Base-by-base conservation (phyloP, 1,140 invertebrate genomes). In the Calephelis nemesis region DNA sequence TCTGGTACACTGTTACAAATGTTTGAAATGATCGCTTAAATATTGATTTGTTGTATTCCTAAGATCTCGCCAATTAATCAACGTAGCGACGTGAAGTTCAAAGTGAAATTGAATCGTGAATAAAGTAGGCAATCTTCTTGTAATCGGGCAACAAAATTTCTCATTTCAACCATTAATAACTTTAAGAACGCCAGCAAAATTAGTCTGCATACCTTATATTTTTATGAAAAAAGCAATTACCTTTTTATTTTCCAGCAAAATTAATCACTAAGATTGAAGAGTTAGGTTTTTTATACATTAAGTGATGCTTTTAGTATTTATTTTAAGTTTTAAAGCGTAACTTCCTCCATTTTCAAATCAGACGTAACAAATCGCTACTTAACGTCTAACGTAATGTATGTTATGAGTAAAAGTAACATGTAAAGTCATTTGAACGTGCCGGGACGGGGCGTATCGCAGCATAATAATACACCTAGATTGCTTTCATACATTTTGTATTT, bases 91-190 rank as follows among this genome's bases (percentile, higher is more conserved):
- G 13, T 19, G 12, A 54, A 54, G 52, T 54, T 54, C 52, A 54
- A 54, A 54, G 19, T 54, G 52, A 54, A 54, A 54, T 54, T 54
- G 52, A 54, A 54, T 54, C 52, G 52, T 54, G 52, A 54, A 54
- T 54, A 54, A 54, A 54, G 52, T 54, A 54, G 52, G 52, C 52
- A 54, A 54, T 54, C 52, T 54, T 19, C 52, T 54, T 54, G 52
- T 54, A 54, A 54, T 54, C 49, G 15, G 52, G 52, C 52, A 54
- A 54, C 52, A 54, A 54, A 54, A 54, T 54, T 54, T 30, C 52
- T 54, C 52, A 54, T 54, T 30, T 54, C 19, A 54, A 54, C 52
- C 52, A 54, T 54, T 54, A 54, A 54, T 54, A 54, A 54, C 52
- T 54, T 54, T 54, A 54, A 30, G 50, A 54, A 54, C 19, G 52